A percentile compares a stretch with the other conserved stretches of the same genome.
These are phyloP conservation scores for Speoplatyrhinus poulsoni DNA, from an alignment of 2,113 vertebrate species.

Conservation along the genomic window DNA sequence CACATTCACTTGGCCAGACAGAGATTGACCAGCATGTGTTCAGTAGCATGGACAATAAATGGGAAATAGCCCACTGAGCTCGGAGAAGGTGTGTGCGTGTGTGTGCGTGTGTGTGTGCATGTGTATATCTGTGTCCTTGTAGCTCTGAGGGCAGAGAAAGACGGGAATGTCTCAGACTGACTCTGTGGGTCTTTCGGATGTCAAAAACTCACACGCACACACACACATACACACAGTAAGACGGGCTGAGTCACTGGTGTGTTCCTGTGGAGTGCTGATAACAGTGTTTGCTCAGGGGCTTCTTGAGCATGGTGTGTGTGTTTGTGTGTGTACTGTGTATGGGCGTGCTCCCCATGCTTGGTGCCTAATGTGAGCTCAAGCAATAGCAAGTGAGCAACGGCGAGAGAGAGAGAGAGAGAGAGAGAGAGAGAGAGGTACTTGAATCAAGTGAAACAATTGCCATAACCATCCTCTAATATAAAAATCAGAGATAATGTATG, in stretches of 20 bases:
- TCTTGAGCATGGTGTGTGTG: conserved; percentile 35
- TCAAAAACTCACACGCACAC: background rate
- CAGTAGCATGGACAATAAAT: background rate
- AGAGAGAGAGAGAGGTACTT: no score
- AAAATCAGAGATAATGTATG: no score
- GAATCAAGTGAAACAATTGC: no score
- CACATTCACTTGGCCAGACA: background rate
- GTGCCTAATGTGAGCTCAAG: no score
- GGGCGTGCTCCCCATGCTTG: background rate
- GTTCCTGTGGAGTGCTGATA: conserved; percentile 67
- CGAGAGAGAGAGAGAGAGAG: no score
- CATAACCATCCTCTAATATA: no score
- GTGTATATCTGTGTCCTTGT: background rate
- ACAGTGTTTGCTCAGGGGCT: conserved; percentile 52
- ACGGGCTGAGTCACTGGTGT: conserved; percentile 58
- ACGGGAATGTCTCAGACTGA: conserved; percentile 31
- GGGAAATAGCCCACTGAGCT: background rate
- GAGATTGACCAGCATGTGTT: background rate
- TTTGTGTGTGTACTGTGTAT: conserved; percentile 13
- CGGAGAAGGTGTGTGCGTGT: background rate
- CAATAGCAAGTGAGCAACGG: no score
- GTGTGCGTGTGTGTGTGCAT: background rate
- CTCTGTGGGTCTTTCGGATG: conserved; percentile 32
- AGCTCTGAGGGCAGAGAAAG: background rate
- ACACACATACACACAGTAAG: conserved; percentile 13